Evolutionary conservation across 2,797 vertebrate genomes (phyloP).

Genomic region (Pampus argenteus): DNA sequence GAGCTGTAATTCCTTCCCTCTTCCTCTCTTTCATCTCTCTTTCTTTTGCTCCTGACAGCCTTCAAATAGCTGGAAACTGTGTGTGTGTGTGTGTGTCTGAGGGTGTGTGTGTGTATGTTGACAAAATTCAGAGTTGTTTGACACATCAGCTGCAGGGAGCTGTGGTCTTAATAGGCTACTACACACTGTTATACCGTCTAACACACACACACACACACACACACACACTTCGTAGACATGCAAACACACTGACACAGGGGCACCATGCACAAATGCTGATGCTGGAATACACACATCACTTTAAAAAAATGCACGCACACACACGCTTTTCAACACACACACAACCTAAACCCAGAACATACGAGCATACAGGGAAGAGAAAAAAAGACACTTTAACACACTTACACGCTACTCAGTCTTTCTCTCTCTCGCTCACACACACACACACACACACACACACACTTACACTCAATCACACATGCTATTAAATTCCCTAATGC

Average conservation of each 20-base stretch:
- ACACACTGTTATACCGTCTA: conserved; percentile 69
- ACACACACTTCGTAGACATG: conserved; percentile 5
- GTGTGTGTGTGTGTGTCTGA: conserved; percentile 29
- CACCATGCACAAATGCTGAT: conserved; percentile 23
- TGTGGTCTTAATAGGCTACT: conserved; percentile 82
- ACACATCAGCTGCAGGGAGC: conserved; percentile 76
- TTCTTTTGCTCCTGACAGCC: conserved; percentile 15
- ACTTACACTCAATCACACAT: conserved; percentile 61
- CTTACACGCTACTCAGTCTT: conserved; percentile 37
- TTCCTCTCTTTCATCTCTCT: background rate
- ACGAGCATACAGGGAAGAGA: conserved; percentile 20
- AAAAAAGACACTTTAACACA: conserved; percentile 40
- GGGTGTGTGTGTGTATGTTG: conserved; percentile 23
- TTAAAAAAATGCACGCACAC: conserved; percentile 22
- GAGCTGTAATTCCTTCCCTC: background rate
- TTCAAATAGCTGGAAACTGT: conserved; percentile 68
- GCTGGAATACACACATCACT: conserved; percentile 25
- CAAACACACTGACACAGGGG: background rate
- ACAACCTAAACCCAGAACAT: conserved; percentile 31
- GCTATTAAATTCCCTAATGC: conserved; percentile 77
- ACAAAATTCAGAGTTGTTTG: conserved; percentile 72
- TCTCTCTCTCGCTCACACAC: conserved; percentile 12
- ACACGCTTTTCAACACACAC: conserved; percentile 39
- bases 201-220: conserved; percentile 34
- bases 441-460: conserved; percentile 27